These are phyloP conservation scores for Podiceps cristatus DNA, from an alignment of 2,113 vertebrate species.

Conservation along the genomic window DNA sequence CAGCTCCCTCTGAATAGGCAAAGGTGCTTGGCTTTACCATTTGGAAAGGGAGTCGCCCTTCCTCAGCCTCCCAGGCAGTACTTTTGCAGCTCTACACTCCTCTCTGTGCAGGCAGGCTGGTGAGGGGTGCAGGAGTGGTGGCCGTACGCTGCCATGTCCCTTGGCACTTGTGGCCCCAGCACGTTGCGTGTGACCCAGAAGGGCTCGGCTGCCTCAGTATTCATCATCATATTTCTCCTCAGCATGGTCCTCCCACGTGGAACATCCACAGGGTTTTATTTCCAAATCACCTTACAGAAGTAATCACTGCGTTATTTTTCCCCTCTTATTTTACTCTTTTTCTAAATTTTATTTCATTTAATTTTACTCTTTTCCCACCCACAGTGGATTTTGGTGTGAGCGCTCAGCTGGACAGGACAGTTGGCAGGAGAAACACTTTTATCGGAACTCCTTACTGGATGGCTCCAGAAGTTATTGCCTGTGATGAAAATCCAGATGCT, in stretches of 20 bases:
- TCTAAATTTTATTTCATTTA: background rate
- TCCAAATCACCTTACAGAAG: constrained; percentile 1
- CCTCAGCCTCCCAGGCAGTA: background rate
- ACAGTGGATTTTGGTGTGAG: constrained; percentile 98
- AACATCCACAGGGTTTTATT: background rate
- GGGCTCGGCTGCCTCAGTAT: background rate
- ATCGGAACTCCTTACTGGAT: constrained; percentile 99
- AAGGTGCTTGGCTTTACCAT: background rate
- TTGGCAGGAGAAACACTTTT: constrained; percentile 96
- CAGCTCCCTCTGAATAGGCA: background rate
- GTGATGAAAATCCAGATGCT: constrained; percentile 98
- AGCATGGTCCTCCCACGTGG: background rate
- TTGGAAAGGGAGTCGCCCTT: background rate
- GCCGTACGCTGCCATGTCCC: rapidly evolving
- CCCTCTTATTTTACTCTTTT: background rate
- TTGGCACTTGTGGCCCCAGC: background rate
- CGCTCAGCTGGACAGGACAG: constrained; percentile 95
- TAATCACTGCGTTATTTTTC: background rate
- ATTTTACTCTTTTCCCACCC: constrained; percentile 29
- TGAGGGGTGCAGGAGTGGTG: background rate
- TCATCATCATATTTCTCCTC: background rate
- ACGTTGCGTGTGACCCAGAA: background rate
- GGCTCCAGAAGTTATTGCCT: constrained; percentile 98
- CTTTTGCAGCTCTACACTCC: background rate
- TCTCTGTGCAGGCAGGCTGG: background rate